Percentiles rank a stretch among this genome's conserved stretches.
Evolutionary conservation across 2,888 invertebrate species (phyloP).

Genomic region (Leptura quadrifasciata): DNA sequence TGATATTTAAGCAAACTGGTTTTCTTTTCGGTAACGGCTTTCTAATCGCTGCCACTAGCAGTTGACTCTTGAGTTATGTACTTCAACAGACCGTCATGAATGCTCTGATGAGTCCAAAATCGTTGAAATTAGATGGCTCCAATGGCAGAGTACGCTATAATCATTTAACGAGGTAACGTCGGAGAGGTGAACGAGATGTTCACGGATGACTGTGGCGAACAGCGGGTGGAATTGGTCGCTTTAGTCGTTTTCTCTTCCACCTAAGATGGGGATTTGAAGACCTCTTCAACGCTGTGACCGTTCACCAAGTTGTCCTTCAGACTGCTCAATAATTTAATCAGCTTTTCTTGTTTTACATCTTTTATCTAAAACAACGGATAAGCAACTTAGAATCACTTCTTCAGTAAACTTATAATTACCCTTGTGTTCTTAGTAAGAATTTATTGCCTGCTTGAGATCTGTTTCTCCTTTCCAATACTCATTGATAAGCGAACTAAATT

Average conservation of each 20-base stretch:
- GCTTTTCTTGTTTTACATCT: slow-evolving; percentile 80
- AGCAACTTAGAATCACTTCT: slow-evolving; percentile 81
- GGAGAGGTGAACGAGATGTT: slow-evolving; percentile 80
- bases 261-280: slow-evolving; percentile 82
- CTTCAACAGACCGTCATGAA: slow-evolving; percentile 87
- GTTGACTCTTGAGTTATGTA: slow-evolving; percentile 78
- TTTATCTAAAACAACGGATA: slow-evolving; percentile 81
- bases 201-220: slow-evolving; percentile 78
- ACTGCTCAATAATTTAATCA: slow-evolving; percentile 80
- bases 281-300: slow-evolving; percentile 79
- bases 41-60: slow-evolving; percentile 73
- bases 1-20: slow-evolving; percentile 90
- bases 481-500: slow-evolving; percentile 78
- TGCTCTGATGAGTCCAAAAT: slow-evolving; percentile 92
- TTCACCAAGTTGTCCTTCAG: slow-evolving; percentile 81
- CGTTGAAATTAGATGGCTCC: slow-evolving; percentile 86
- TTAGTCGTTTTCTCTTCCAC: slow-evolving; percentile 81
- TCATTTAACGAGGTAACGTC: slow-evolving; percentile 88
- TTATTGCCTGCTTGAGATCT: slow-evolving; percentile 78
- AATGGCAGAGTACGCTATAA: slow-evolving; percentile 89
- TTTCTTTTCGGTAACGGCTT: slow-evolving; percentile 77
- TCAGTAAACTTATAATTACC: slow-evolving; percentile 84
- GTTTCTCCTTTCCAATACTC: slow-evolving; percentile 75
- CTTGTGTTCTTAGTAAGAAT: slow-evolving; percentile 82
- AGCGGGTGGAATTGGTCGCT: slow-evolving; percentile 80